Base-by-base conservation (phyloP, 2,113 vertebrate species). In the Macrotis lagotis region DNA sequence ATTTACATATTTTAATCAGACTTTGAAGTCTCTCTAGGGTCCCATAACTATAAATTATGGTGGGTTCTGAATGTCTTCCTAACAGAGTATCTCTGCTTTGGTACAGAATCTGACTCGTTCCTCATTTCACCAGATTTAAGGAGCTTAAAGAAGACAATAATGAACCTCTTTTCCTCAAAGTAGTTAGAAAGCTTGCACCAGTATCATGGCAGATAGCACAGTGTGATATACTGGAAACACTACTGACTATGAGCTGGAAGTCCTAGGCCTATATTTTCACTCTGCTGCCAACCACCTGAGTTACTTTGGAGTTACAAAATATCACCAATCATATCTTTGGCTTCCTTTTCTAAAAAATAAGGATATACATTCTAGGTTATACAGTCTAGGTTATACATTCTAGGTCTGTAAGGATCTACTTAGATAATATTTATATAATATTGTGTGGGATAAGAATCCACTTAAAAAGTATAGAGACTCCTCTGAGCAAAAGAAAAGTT, bases 81-180 rank as follows among this genome's bases (percentile, higher is more conserved):
- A 44, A 83, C 19, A 44, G 26, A 83, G n/a, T 44, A 83, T 83
- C n/a, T 83, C 16, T 83, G 37, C 66, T 44, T 44, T 2, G 22
- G 19, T 37, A 83, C 44, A 83, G 37, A 83, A 44, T 6, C 66
- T 83, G n/a, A 24, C n/a, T 83, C 6, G n/a, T 7, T 44, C 24
- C 92, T 28, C 94, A 48, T 59, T 95, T 48, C 91, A 88, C 25
- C n/a, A 2, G 19, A 90, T 93, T 92, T 7, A 47, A 52, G 51
- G 88, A 89, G 93, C 0, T 16, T 88, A 92, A 89, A 10, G 2
- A 89, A 91, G 49, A 59, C 0, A 93, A 3, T 5, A 26, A 9
- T 93, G 6, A 50, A 7, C 16, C 44, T 88, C 51, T 91, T 25
- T 88, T 25, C 37, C 44, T 50, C 26, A 49, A 55, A 66, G 24